Conservation (phyloP, 2,113 vertebrate species). For the Equus przewalskii region DNA sequence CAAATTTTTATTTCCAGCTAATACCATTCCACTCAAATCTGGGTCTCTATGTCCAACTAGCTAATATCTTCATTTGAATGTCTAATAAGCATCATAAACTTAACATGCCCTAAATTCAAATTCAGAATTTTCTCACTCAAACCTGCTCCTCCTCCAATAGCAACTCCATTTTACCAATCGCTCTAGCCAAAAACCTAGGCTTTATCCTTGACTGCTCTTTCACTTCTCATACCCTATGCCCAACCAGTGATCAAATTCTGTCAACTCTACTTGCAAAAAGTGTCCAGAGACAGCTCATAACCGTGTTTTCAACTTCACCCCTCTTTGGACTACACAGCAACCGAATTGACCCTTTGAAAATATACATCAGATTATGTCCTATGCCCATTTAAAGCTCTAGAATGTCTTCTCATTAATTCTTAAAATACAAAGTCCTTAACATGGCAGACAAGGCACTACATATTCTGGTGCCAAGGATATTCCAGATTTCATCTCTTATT, state of each 20-base stretch:
- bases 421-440: not conserved
- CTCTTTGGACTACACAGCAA: not conserved
- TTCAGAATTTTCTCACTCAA: not conserved
- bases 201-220: not conserved
- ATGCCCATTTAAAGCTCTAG: not conserved
- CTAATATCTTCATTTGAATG: not conserved
- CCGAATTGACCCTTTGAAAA: not conserved
- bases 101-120: not conserved
- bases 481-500: not conserved
- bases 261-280: not conserved
- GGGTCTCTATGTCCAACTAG: not conserved
- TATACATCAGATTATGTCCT: not conserved
- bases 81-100: not conserved
- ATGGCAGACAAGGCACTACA: not conserved
- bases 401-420: not conserved
- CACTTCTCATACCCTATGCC: not conserved
- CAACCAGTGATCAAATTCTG: not conserved
- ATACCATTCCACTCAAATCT: not conserved
- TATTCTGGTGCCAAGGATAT: not conserved
- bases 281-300: not conserved
- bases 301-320: not conserved
- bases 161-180: not conserved
- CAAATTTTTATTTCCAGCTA: not conserved
- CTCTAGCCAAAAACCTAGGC: not conserved
- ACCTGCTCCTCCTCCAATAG: not conserved